Base-by-base conservation (phyloP, 2,888 invertebrate genomes). In the Phrixothrix hirtus region DNA sequence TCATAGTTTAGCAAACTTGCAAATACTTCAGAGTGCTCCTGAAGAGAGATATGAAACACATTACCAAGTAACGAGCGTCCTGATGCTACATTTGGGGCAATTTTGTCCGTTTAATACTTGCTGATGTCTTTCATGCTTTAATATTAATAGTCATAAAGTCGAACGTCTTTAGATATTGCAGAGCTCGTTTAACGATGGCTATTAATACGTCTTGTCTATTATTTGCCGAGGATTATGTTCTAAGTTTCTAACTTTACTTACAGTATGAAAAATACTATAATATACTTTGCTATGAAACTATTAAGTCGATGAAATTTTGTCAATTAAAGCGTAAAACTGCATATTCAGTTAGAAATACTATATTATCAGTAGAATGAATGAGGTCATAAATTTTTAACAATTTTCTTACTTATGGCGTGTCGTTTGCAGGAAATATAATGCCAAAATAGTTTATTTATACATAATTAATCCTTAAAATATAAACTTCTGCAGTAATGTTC, bases 101-200 rank as follows among this genome's bases (percentile, higher is more conserved):
- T 53, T 57, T 53, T 43, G 49, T 47, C 49, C 57, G 52, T 44
- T 48, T 57, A 57, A 57, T 54, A 37, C 43, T 47, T 26, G 50
- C 50, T 46, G 49, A 53, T 54, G 57, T 50, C 54, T 54, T 57
- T 54, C 47, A 54, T 54, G 42, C 51, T 54, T 47, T 54, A 43
- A 53, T 53, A 58, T 58, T 58, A 58, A 55, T 52, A 58, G 52
- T 58, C 51, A 52, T 52, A 55, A 52, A 55, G 51, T 42, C 31
- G 36, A 37, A 36, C 38, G 37, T 46, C 46, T 46, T 46, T 30
- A 46, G 46, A 46, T 46, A 38, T 37, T 46, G 46, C 38, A 46
- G 14, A 45, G 36, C 32, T 35, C 35, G 31, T 29, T 37, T 46
- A 46, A 46, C 38, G 46, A 30, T 14, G 39, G 39, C 25, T 41